A percentile compares a stretch with the other conserved stretches of the same genome.
Evolutionary conservation across 2,888 invertebrate species (phyloP).

Genomic region (Eupithecia centaureata): DNA sequence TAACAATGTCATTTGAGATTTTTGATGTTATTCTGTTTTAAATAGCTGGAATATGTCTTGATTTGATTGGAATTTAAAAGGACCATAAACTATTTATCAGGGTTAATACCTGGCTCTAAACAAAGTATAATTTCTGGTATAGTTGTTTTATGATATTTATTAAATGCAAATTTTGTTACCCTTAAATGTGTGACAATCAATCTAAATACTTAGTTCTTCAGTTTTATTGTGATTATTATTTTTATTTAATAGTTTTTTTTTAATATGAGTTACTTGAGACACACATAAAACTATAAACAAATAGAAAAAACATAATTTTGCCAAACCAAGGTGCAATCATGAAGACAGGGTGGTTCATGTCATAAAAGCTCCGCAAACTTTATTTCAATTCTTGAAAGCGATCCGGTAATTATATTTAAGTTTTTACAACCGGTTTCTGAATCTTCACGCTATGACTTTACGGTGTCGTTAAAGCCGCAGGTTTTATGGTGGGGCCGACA

Average conservation of each 20-base stretch:
- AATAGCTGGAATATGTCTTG: not conserved
- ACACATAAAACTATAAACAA: too few species aligned
- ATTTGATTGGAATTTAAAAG: not conserved
- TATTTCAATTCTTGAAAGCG: conserved; percentile 42
- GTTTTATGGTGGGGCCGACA: conserved; percentile 39
- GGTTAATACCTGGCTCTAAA: too few species aligned
- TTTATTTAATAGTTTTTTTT: too few species aligned
- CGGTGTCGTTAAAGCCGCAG: conserved; percentile 39
- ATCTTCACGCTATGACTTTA: conserved; percentile 42
- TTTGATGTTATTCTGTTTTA: not conserved
- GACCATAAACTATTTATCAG: not conserved
- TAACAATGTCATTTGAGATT: conserved; percentile 16
- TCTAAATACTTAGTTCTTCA: too few species aligned
- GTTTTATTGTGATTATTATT: too few species aligned
- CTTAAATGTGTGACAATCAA: too few species aligned
- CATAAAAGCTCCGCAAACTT: conserved; percentile 12
- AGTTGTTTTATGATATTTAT: too few species aligned
- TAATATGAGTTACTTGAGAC: too few species aligned
- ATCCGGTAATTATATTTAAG: conserved; percentile 48
- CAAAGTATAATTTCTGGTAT: too few species aligned
- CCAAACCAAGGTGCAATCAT: not conserved
- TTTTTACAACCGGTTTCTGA: conserved; percentile 44
- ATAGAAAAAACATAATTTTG: not conserved
- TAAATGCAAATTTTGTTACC: too few species aligned
- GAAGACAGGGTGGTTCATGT: not conserved